phyloP scores from a whole-genome alignment of 2,888 invertebrate genomes.

The Atherix ibis region DNA sequence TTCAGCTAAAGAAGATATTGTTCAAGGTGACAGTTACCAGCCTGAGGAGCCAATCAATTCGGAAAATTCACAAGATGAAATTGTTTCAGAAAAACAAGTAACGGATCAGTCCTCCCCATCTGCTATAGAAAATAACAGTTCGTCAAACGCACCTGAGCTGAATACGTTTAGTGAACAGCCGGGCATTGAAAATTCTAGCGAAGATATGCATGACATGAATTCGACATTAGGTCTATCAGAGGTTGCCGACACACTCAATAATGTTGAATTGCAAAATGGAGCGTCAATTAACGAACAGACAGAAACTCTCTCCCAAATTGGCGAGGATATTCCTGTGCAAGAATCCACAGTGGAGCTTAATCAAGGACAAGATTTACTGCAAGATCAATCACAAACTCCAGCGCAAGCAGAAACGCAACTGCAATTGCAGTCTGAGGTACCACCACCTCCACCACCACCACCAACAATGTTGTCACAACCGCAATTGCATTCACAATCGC shows the following conservation, averaged over 20 bases:
- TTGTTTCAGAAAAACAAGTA: constrained; percentile 1
- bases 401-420: neutral
- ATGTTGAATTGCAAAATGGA: constrained; percentile 6
- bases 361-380: neutral
- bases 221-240: too few species aligned
- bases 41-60: constrained; percentile 5
- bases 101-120: constrained; percentile 1
- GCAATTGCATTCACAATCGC: constrained; percentile 17
- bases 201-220: too few species aligned
- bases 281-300: neutral
- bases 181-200: too few species aligned
- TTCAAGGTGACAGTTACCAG: constrained; percentile 4
- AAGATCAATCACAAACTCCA: neutral
- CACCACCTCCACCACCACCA: constrained; percentile 12
- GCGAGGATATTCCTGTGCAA: constrained; percentile 2
- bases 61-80: constrained; percentile 10
- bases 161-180: too few species aligned
- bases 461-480: constrained; percentile 19
- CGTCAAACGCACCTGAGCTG: too few species aligned
- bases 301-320: constrained; percentile 1
- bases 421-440: neutral
- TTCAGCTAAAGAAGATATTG: constrained; percentile 2
- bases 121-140: constrained; percentile 8
- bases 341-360: neutral
- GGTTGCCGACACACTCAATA: too few species aligned